phyloP scores from a whole-genome alignment of 2,797 vertebrate genomes.

The Gobio occitaniae region DNA sequence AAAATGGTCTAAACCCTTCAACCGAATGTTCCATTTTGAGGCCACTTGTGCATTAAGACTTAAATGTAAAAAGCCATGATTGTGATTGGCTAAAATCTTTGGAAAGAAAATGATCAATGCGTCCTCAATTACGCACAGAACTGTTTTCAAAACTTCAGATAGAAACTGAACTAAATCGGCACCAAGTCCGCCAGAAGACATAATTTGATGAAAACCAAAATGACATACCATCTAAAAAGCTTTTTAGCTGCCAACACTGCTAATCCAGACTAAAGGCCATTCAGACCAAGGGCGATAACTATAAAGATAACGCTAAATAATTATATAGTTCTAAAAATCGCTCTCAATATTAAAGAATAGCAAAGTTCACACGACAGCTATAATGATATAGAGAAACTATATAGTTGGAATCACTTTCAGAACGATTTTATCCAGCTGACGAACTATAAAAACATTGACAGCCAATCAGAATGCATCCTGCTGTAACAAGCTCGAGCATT shows the following conservation, averaged over 20 bases:
- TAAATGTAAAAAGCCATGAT: neutral
- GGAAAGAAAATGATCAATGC: neutral
- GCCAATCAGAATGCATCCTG: too few relatives aligned
- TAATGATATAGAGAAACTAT: too few relatives aligned
- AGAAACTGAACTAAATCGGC: neutral
- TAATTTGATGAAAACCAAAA: neutral
- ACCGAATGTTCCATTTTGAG: neutral
- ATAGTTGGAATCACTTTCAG: too few relatives aligned
- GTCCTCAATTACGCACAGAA: neutral
- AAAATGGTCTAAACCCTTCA: neutral
- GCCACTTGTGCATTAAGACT: neutral
- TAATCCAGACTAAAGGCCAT: neutral
- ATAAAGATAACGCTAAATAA: too few relatives aligned
- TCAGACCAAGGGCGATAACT: too few relatives aligned
- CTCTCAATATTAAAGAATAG: too few relatives aligned
- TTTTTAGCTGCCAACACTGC: neutral
- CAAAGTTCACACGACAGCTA: too few relatives aligned
- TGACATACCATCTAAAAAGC: neutral
- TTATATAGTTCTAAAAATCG: too few relatives aligned
- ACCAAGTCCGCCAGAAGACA: neutral
- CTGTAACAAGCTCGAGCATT: too few relatives aligned
- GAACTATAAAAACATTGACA: too few relatives aligned
- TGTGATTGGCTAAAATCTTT: neutral
- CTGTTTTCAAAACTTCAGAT: neutral
- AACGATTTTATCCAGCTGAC: too few relatives aligned